Percentiles rank a stretch among this genome's conserved stretches.
These are phyloP conservation scores for Rapana venosa DNA, from an alignment of 2,888 invertebrate species.

Conservation along the genomic window DNA sequence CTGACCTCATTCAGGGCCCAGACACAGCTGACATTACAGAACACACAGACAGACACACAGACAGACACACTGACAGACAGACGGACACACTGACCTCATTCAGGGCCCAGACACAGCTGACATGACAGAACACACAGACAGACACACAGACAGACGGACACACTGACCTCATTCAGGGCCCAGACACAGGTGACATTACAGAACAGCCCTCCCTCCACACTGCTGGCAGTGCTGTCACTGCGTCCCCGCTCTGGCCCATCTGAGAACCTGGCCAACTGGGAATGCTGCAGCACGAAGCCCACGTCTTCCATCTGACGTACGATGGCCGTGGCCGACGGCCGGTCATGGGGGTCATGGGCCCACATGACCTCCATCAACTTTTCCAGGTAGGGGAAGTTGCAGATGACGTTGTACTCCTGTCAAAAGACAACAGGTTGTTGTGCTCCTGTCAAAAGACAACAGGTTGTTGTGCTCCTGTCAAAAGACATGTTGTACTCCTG, in stretches of 20 bases:
- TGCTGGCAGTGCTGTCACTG: slow-evolving; percentile 45
- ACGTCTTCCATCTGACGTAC: slow-evolving; percentile 57
- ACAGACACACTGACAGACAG: background rate
- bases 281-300: slow-evolving; percentile 62
- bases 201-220: background rate
- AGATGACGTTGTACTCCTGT: slow-evolving; percentile 63
- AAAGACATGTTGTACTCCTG: too few species aligned
- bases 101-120: too few species aligned
- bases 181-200: slow-evolving; percentile 48
- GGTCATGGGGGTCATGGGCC: slow-evolving; percentile 54
- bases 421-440: background rate
- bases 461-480: too few species aligned
- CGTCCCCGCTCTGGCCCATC: background rate
- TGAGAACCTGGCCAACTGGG: slow-evolving; percentile 46
- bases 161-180: slow-evolving; percentile 39
- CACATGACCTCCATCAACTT: slow-evolving; percentile 66
- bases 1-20: too few species aligned
- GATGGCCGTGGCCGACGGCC: slow-evolving; percentile 64
- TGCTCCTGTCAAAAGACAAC: too few species aligned
- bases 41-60: too few species aligned
- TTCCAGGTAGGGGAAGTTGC: slow-evolving; percentile 66
- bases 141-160: background rate
- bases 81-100: background rate
- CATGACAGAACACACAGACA: too few species aligned
- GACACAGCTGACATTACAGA: too few species aligned